A percentile compares a stretch with the other conserved stretches of the same genome.
phyloP scores from a whole-genome alignment of 2,888 invertebrate species.

The Scotopteryx bipunctaria region DNA sequence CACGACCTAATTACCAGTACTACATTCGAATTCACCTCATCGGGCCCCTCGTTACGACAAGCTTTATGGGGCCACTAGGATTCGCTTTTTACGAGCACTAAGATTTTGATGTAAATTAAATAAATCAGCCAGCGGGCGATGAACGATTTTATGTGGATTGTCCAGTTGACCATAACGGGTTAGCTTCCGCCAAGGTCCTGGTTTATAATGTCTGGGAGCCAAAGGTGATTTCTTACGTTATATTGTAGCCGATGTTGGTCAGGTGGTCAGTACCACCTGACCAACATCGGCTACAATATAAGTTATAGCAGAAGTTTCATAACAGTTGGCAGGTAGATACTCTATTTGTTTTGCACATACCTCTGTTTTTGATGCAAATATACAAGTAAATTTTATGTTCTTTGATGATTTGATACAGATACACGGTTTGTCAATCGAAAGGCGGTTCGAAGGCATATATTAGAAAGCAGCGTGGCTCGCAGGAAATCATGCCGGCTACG shows the following conservation, averaged over 20 bases:
- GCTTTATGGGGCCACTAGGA: constrained; percentile 50
- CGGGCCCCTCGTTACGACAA: constrained; percentile 40
- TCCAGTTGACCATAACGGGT: constrained; percentile 45
- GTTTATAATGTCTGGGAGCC: constrained; percentile 26
- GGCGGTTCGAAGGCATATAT: constrained; percentile 2
- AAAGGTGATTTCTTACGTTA: neutral
- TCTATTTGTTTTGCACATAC: no score
- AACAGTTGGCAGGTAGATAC: no score
- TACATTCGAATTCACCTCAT: constrained; percentile 33
- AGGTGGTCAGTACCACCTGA: no score
- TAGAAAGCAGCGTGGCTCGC: neutral
- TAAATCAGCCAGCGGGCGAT: constrained; percentile 46
- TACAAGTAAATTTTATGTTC: no score
- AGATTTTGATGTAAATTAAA: constrained; percentile 53
- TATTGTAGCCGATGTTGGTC: neutral
- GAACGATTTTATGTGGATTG: constrained; percentile 43
- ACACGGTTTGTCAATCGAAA: constrained; percentile 45
- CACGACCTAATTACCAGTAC: no score
- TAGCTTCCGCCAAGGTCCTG: constrained; percentile 38
- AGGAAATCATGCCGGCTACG: neutral
- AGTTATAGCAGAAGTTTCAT: no score
- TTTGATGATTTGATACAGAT: no score
- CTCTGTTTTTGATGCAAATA: no score
- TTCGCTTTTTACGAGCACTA: constrained; percentile 52
- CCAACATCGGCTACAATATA: no score